Percentiles rank a stretch among this genome's conserved stretches.
These are phyloP conservation scores for Bacillus rossius DNA, from an alignment of 1,140 invertebrate genomes.

Conservation along the genomic window DNA sequence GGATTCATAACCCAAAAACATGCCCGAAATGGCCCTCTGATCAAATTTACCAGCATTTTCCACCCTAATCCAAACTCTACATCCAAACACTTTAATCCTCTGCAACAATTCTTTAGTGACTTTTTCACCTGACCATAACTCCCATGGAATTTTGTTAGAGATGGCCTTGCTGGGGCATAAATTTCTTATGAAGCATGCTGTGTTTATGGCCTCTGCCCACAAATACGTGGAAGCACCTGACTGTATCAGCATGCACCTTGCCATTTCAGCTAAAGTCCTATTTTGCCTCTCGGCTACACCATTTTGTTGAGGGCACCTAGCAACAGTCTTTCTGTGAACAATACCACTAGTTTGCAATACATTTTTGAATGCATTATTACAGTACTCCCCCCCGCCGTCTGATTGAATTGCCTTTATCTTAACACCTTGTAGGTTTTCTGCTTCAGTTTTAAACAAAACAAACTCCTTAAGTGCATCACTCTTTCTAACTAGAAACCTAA, in stretches of 20 bases:
- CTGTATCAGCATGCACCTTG: conserved; percentile 24
- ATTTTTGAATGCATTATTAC: background rate
- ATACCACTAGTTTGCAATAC: conserved; percentile 7
- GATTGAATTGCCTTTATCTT: conserved; percentile 10
- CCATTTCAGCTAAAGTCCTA: conserved; percentile 23
- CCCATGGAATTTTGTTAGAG: background rate
- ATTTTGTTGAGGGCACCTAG: no score
- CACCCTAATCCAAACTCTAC: background rate
- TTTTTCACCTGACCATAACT: background rate
- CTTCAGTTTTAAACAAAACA: no score
- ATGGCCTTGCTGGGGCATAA: background rate
- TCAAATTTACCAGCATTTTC: no score
- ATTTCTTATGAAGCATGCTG: conserved; percentile 6
- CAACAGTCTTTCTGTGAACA: conserved; percentile 14
- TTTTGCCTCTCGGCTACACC: no score
- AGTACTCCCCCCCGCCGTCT: conserved; percentile 5
- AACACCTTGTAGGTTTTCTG: background rate
- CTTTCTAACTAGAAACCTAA: no score
- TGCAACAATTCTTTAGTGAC: background rate
- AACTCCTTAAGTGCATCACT: no score
- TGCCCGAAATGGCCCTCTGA: no score
- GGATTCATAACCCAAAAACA: no score
- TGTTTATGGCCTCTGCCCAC: conserved; percentile 10
- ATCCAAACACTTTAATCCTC: background rate
- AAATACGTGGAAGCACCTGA: no score